Evolutionary conservation across 2,797 vertebrate species (phyloP).

Genomic region (Gastrophryne carolinensis): DNA sequence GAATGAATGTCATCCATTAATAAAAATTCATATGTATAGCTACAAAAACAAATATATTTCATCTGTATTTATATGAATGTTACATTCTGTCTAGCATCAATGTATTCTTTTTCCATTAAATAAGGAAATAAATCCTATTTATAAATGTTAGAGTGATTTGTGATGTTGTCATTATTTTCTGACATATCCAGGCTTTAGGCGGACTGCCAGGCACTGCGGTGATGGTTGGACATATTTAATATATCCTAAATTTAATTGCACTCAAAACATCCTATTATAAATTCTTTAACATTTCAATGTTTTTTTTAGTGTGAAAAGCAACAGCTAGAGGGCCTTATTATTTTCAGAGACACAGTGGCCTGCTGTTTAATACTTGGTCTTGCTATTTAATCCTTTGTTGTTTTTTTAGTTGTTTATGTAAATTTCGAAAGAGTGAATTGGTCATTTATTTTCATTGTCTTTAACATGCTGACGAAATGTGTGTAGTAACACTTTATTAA

Average conservation of each 20-base stretch:
- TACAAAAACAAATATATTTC: neutral
- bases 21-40: neutral
- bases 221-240: constrained; percentile 44
- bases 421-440: constrained; percentile 21
- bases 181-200: neutral
- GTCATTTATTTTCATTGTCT: constrained; percentile 48
- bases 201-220: neutral
- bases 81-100: neutral
- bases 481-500: constrained; percentile 46
- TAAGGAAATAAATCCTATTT: constrained; percentile 3
- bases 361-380: constrained; percentile 42
- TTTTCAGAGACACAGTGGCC: constrained; percentile 16
- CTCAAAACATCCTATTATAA: constrained; percentile 36
- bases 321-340: constrained; percentile 34
- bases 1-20: neutral
- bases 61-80: neutral
- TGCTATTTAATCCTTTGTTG: constrained; percentile 20
- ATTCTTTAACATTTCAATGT: constrained; percentile 27
- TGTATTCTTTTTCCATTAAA: neutral
- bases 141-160: neutral
- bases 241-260: constrained; percentile 40
- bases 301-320: constrained; percentile 12
- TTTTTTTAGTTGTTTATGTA: constrained; percentile 25
- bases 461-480: constrained; percentile 46
- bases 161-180: constrained; percentile 14